These are phyloP conservation scores for Esox niger DNA, from an alignment of 2,113 vertebrate species.

Conservation along the genomic window DNA sequence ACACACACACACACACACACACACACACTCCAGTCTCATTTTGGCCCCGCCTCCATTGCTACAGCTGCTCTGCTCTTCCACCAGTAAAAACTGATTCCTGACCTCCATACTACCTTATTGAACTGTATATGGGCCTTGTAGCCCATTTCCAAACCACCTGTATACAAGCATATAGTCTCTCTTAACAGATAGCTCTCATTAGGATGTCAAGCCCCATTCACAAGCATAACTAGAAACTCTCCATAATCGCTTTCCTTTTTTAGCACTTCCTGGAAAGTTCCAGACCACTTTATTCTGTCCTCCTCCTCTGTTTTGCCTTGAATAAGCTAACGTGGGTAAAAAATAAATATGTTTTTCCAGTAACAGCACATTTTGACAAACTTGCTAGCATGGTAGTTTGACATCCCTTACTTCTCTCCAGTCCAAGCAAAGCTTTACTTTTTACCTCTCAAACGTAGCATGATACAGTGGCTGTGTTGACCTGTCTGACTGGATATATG, in stretches of 20 bases:
- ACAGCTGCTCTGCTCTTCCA: slow-evolving; percentile 17
- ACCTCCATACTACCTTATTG: neutral
- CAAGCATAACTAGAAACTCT: slow-evolving; percentile 4
- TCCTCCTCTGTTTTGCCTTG: slow-evolving; percentile 23
- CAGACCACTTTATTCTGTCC: slow-evolving; percentile 12
- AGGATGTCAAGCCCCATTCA: neutral
- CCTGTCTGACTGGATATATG: slow-evolving; percentile 57
- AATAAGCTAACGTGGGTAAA: slow-evolving; percentile 39
- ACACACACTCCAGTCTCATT: slow-evolving; percentile 30
- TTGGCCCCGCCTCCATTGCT: slow-evolving; percentile 13
- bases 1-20: too few species aligned
- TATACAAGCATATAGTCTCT: neutral
- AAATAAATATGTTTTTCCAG: slow-evolving; percentile 43
- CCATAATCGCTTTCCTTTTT: slow-evolving; percentile 2
- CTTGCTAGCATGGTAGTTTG: slow-evolving; percentile 70
- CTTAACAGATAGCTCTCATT: neutral
- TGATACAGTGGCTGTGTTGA: slow-evolving; percentile 58
- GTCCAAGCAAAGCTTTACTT: slow-evolving; percentile 46
- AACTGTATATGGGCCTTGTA: neutral
- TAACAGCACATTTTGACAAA: slow-evolving; percentile 47
- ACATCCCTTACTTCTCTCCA: slow-evolving; percentile 56
- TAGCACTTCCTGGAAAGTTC: slow-evolving; percentile 8
- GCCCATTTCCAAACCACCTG: neutral
- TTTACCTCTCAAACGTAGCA: slow-evolving; percentile 67
- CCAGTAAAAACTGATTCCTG: slow-evolving; percentile 23